Conservation (phyloP, 2,797 vertebrate species). For the Urosaurus nigricauda region DNA sequence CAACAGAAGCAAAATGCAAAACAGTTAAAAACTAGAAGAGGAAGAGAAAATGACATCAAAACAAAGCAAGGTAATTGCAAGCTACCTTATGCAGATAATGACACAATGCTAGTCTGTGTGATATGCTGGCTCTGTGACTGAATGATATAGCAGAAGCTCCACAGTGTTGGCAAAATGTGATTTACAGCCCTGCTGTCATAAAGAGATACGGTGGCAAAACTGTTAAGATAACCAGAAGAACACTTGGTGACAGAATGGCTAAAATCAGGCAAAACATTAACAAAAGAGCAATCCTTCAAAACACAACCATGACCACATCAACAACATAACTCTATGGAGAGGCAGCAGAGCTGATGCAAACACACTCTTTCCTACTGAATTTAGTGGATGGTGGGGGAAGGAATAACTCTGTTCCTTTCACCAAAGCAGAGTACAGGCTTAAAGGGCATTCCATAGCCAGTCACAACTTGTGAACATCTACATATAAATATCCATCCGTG, state of each 20-base stretch:
- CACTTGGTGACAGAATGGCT: background rate
- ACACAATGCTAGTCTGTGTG: background rate
- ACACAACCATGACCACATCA: background rate
- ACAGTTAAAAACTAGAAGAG: background rate
- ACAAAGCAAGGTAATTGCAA: background rate
- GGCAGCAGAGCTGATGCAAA: background rate
- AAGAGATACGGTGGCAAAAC: background rate
- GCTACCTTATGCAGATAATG: background rate
- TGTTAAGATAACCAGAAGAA: background rate
- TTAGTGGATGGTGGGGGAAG: background rate
- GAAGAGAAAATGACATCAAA: background rate
- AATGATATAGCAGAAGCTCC: background rate
- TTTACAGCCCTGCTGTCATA: background rate
- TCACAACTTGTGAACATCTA: no score
- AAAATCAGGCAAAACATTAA: background rate
- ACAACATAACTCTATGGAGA: background rate
- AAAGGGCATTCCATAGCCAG: no score
- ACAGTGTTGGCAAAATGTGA: background rate
- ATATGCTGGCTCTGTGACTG: background rate
- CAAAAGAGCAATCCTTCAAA: background rate
- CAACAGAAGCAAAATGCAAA: background rate
- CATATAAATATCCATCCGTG: no score
- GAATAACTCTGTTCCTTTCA: no score
- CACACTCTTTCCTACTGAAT: background rate
- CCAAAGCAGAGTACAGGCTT: no score